Evolutionary conservation across 2,113 vertebrate species (phyloP).

Genomic region (Alligator sinensis): DNA sequence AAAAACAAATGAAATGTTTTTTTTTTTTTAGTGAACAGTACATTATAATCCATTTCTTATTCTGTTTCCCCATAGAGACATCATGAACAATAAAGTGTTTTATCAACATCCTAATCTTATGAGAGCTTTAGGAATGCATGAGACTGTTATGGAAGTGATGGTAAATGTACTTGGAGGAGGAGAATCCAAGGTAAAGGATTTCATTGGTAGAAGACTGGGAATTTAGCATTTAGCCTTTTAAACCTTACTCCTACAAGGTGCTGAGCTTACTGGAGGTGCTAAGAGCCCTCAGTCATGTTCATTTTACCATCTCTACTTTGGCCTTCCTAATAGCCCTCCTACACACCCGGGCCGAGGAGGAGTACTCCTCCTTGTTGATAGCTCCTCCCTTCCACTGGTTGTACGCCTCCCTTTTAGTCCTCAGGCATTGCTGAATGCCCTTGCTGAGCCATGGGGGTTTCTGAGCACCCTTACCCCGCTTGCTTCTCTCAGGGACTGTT

Average conservation of each 20-base stretch:
- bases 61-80: slow-evolving; percentile 82
- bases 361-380: too few relatives aligned
- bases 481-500: too few relatives aligned
- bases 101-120: slow-evolving; percentile 98
- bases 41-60: neutral
- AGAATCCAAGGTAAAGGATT: slow-evolving; percentile 90
- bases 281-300: neutral
- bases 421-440: too few relatives aligned
- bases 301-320: neutral
- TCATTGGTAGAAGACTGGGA: neutral
- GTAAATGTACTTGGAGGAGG: slow-evolving; percentile 96
- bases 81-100: slow-evolving; percentile 99
- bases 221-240: neutral
- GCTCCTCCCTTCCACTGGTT: too few relatives aligned
- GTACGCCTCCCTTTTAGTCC: too few relatives aligned
- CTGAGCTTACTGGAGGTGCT: neutral
- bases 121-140: slow-evolving; percentile 97
- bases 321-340: too few relatives aligned
- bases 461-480: too few relatives aligned
- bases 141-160: slow-evolving; percentile 99
- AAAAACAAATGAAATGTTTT: neutral
- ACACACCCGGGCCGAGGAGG: too few relatives aligned
- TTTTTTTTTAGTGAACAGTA: neutral
- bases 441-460: too few relatives aligned
- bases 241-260: fast-evolving